Conservation (phyloP, 2,888 invertebrate species). For the Thymelicus lineola region DNA sequence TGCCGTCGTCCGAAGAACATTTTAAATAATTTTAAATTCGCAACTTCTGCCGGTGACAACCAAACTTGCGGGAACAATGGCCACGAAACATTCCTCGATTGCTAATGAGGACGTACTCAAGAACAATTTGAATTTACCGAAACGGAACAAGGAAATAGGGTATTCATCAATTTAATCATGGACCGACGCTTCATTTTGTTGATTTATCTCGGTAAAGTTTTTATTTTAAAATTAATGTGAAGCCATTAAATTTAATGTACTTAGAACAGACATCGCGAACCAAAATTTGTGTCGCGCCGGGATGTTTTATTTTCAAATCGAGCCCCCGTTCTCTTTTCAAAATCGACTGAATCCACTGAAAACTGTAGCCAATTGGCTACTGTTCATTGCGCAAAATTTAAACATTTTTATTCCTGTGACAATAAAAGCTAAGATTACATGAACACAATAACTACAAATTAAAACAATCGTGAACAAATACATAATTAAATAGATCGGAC, state of each 20-base stretch:
- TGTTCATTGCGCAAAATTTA: too few species aligned
- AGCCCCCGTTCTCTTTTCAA: too few species aligned
- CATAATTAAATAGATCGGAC: too few species aligned
- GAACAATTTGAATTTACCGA: constrained; percentile 70
- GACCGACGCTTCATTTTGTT: constrained; percentile 6
- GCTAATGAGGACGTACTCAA: constrained; percentile 75
- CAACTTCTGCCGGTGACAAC: constrained; percentile 71
- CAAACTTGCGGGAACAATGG: constrained; percentile 73
- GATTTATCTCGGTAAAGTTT: constrained; percentile 1
- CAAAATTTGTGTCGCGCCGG: too few species aligned
- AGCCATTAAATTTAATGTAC: too few species aligned
- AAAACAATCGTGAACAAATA: background rate
- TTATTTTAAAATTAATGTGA: background rate
- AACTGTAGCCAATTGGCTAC: too few species aligned
- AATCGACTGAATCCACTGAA: too few species aligned
- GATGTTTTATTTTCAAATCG: too few species aligned
- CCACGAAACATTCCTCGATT: constrained; percentile 75
- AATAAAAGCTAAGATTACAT: too few species aligned
- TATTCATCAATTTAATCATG: constrained; percentile 30
- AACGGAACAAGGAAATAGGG: constrained; percentile 62
- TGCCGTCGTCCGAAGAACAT: constrained; percentile 63
- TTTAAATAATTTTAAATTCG: constrained; percentile 75
- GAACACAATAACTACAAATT: background rate
- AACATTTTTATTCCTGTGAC: too few species aligned
- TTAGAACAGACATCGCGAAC: too few species aligned